These are phyloP conservation scores for Pseudomugil tenellus DNA, from an alignment of 2,797 vertebrate species.

Conservation along the genomic window DNA sequence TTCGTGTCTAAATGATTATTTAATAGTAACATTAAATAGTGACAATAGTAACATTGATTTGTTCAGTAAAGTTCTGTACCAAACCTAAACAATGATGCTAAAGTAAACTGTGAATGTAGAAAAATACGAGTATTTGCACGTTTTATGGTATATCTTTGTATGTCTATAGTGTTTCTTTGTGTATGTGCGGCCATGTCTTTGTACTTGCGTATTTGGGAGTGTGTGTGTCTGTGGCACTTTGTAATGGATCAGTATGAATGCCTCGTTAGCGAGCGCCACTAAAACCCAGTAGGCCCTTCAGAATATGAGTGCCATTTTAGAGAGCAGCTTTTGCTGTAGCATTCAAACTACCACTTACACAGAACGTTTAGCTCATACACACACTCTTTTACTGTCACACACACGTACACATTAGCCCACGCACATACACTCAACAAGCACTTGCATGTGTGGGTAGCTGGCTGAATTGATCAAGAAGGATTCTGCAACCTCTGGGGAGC, in stretches of 20 bases:
- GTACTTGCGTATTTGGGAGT: neutral
- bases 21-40: neutral
- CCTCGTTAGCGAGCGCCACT: slow-evolving; percentile 76
- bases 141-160: neutral
- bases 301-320: slow-evolving; percentile 75
- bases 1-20: neutral
- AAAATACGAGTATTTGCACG: neutral
- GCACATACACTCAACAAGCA: slow-evolving; percentile 73
- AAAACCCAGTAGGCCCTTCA: slow-evolving; percentile 78
- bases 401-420: slow-evolving; percentile 58
- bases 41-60: no score
- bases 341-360: slow-evolving; percentile 75
- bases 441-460: slow-evolving; percentile 78
- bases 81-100: neutral
- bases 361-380: slow-evolving; percentile 47
- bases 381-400: slow-evolving; percentile 34
- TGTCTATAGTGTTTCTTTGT: neutral
- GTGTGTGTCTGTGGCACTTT: slow-evolving; percentile 42
- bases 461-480: slow-evolving; percentile 75
- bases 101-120: no score
- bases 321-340: slow-evolving; percentile 73
- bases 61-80: neutral
- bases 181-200: slow-evolving; percentile 2
- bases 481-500: slow-evolving; percentile 71
- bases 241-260: slow-evolving; percentile 81